These are phyloP conservation scores for Calycopis cecrops DNA, from an alignment of 1,140 invertebrate genomes.

Conservation along the genomic window DNA sequence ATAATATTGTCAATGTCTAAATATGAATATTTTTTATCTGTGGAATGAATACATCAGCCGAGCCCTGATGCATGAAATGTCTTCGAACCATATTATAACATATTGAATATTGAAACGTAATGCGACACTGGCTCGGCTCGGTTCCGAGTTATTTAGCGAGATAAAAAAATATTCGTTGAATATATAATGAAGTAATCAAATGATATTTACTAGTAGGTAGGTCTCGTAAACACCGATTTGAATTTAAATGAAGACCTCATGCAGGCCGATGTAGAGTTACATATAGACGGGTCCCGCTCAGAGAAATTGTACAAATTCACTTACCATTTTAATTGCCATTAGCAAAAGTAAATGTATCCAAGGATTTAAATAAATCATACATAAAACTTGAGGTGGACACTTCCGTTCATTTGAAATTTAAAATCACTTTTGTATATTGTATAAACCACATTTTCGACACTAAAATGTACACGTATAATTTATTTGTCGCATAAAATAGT, in stretches of 20 bases:
- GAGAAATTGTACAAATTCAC: conserved; percentile 30
- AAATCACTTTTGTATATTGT: conserved; percentile 30
- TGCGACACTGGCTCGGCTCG: neutral
- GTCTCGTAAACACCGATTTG: conserved; percentile 25
- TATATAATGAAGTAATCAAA: conserved; percentile 22
- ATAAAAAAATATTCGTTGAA: conserved; percentile 20
- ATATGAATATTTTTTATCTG: no score
- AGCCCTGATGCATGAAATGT: conserved; percentile 1
- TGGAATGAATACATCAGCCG: no score
- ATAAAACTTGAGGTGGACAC: conserved; percentile 63
- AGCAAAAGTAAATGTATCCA: conserved; percentile 68
- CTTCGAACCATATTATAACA: neutral
- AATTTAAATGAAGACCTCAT: conserved; percentile 35
- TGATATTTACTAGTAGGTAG: conserved; percentile 20
- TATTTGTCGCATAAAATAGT: neutral
- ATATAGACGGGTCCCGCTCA: conserved; percentile 5
- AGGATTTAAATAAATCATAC: conserved; percentile 71
- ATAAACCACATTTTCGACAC: conserved; percentile 34
- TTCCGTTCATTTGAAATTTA: conserved; percentile 56
- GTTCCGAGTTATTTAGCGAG: conserved; percentile 16
- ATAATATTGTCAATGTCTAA: no score
- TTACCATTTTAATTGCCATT: conserved; percentile 68
- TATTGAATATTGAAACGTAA: neutral
- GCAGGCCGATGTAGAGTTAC: conserved; percentile 15
- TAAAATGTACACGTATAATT: conserved; percentile 1